Evolutionary conservation across 37 sponge, comb jelly and placozoan genomes (phyloP).

Genomic region (Cliona cf. orientalis): DNA sequence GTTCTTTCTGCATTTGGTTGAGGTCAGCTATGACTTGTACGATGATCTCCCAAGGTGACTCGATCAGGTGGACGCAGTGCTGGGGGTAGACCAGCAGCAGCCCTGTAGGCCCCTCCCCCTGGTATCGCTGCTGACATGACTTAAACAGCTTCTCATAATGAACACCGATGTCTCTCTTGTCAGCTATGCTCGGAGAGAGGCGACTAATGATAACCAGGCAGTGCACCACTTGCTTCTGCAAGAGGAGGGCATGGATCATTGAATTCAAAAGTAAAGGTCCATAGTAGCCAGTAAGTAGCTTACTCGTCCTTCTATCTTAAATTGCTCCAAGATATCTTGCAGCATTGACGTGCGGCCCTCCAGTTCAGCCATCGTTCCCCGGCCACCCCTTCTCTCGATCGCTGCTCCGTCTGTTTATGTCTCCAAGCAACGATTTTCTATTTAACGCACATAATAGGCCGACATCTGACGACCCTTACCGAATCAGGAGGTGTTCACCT

Average conservation of each 20-base stretch:
- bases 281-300: background rate
- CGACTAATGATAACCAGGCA: slow-evolving; percentile 49
- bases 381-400: no score
- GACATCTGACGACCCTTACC: no score
- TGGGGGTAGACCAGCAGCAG: slow-evolving; percentile 77
- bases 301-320: slow-evolving; percentile 63
- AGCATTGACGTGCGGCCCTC: slow-evolving; percentile 44
- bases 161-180: slow-evolving; percentile 67
- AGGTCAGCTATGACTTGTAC: slow-evolving; percentile 36
- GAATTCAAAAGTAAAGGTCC: background rate
- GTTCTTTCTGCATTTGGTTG: slow-evolving; percentile 11
- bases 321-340: slow-evolving; percentile 53
- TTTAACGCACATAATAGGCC: background rate
- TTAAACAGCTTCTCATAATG: slow-evolving; percentile 79
- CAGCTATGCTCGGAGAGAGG: slow-evolving; percentile 53
- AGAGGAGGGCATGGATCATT: background rate
- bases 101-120: slow-evolving; percentile 84
- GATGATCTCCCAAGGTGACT: slow-evolving; percentile 59
- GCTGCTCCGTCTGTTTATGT: slow-evolving; percentile 10
- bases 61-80: slow-evolving; percentile 74
- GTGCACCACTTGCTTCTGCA: slow-evolving; percentile 61
- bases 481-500: background rate
- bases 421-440: slow-evolving; percentile 1
- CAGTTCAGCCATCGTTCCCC: slow-evolving; percentile 24
- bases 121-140: slow-evolving; percentile 61